phyloP scores from a whole-genome alignment of 2,113 vertebrate species.

The Pollimyrus isidori region DNA sequence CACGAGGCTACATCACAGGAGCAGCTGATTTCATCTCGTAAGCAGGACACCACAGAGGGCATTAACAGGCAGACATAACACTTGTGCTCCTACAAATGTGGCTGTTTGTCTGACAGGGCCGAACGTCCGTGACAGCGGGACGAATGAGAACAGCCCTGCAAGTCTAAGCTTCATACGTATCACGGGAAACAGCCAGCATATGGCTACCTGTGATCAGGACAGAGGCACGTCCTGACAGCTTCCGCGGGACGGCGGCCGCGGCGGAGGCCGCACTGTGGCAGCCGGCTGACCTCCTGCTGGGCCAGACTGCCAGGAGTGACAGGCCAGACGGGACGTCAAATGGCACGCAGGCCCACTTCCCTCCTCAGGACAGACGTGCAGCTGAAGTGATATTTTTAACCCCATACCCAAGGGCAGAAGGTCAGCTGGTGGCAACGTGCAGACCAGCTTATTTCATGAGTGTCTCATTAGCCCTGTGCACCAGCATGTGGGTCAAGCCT shows the following conservation, averaged over 20 bases:
- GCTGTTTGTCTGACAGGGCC: background rate
- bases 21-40: background rate
- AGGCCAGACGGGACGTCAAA: constrained; percentile 31
- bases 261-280: constrained; percentile 38
- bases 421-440: constrained; percentile 17
- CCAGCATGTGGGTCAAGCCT: background rate
- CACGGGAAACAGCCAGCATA: background rate
- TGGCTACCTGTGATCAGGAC: background rate
- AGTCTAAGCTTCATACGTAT: too few species aligned
- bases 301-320: constrained; percentile 6
- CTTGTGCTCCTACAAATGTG: background rate
- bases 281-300: constrained; percentile 35
- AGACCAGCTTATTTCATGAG: background rate
- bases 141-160: background rate
- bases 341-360: background rate
- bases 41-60: background rate
- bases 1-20: background rate
- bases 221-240: constrained; percentile 27
- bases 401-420: background rate
- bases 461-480: constrained; percentile 6
- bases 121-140: background rate
- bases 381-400: constrained; percentile 31
- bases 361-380: constrained; percentile 15
- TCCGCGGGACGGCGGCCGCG: constrained; percentile 12
- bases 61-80: background rate